Evolutionary conservation across 2,797 vertebrate genomes (phyloP).

Genomic region (Hydrolagus colliei): DNA sequence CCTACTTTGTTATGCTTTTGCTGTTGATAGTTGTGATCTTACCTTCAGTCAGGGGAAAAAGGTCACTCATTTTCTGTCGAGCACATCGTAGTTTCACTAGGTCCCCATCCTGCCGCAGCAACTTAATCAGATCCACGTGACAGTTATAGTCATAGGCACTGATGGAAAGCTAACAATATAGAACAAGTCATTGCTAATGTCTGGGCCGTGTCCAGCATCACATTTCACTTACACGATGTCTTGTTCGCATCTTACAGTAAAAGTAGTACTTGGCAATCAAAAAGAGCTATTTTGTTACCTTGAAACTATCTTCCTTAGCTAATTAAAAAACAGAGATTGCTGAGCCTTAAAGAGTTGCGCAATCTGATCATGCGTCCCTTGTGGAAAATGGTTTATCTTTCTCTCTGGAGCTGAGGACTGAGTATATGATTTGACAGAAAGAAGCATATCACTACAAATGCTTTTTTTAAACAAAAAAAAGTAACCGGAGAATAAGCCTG

Average conservation of each 20-base stretch:
- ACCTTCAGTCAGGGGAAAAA: constrained; percentile 96
- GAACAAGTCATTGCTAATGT: neutral
- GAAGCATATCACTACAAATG: neutral
- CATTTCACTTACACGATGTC: neutral
- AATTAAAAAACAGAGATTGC: neutral
- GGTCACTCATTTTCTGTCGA: constrained; percentile 92
- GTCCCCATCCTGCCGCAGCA: constrained; percentile 84
- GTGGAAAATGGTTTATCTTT: too few relatives aligned
- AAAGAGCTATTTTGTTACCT: neutral
- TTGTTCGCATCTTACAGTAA: neutral
- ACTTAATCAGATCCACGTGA: constrained; percentile 87
- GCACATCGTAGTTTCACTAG: constrained; percentile 72
- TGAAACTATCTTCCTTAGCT: neutral
- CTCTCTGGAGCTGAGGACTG: neutral
- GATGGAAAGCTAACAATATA: constrained; percentile 72
- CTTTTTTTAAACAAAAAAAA: neutral
- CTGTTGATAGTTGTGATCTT: neutral
- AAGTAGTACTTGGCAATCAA: neutral
- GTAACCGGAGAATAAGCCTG: neutral
- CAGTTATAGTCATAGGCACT: constrained; percentile 94
- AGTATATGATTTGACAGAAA: neutral
- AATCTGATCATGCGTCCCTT: too few relatives aligned
- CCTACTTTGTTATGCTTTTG: too few relatives aligned
- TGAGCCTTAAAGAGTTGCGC: too few relatives aligned
- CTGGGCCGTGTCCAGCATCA: too few relatives aligned